Percentiles rank a stretch among this genome's conserved stretches.
Evolutionary conservation across 2,888 invertebrate species (phyloP).

Genomic region (Chesias legatella): DNA sequence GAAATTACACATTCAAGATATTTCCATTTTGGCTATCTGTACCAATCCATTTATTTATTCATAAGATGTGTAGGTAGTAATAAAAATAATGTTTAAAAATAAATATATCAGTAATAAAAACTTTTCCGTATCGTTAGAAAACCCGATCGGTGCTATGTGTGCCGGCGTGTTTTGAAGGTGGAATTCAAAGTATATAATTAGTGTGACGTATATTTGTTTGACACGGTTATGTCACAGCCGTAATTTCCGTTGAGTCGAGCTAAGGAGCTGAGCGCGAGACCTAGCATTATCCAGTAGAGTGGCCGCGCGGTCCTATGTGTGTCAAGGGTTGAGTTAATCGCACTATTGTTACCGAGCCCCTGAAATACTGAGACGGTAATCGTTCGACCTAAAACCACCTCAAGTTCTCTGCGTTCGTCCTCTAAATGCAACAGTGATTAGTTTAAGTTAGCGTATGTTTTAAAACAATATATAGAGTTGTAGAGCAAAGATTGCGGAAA

Average conservation of each 20-base stretch:
- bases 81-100: background rate
- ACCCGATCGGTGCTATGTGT: constrained; percentile 5
- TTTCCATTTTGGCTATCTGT: background rate
- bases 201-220: constrained; percentile 4
- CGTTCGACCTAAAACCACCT: constrained; percentile 33
- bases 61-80: background rate
- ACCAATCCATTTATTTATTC: constrained; percentile 4
- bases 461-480: constrained; percentile 22
- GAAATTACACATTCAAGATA: background rate
- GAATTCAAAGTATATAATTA: constrained; percentile 9
- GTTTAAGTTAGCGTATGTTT: background rate
- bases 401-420: constrained; percentile 7
- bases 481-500: constrained; percentile 61
- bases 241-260: constrained; percentile 40
- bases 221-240: constrained; percentile 18
- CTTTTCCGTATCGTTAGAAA: constrained; percentile 8
- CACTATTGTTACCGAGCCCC: constrained; percentile 65
- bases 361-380: constrained; percentile 51
- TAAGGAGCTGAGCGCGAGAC: constrained; percentile 56
- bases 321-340: constrained; percentile 76
- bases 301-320: constrained; percentile 64
- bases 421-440: background rate
- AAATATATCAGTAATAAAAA: no score
- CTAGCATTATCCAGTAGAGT: constrained; percentile 75
- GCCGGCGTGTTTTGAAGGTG: constrained; percentile 1